phyloP scores from a whole-genome alignment of 2,888 invertebrate species.

The Pterostichus niger region DNA sequence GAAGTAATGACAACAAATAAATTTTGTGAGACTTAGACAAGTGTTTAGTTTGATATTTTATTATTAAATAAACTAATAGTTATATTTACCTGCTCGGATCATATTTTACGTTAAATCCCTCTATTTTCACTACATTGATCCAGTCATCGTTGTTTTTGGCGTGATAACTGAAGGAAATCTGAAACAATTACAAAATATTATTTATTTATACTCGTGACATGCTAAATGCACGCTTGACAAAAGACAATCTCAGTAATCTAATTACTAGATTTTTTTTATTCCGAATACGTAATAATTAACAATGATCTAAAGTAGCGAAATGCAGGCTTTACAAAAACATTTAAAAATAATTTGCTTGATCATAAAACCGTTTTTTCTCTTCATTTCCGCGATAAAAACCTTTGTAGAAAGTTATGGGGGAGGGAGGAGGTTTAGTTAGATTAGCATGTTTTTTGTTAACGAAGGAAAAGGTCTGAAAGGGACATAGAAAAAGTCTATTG shows the following conservation, averaged over 20 bases:
- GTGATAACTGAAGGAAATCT: conserved; percentile 94
- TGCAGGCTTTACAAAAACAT: neutral
- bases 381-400: conserved; percentile 5
- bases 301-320: neutral
- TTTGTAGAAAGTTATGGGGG: neutral
- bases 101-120: conserved; percentile 88
- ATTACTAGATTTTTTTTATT: no score
- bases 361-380: neutral
- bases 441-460: conserved; percentile 27
- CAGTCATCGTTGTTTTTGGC: conserved; percentile 74
- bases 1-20: no score
- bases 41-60: no score
- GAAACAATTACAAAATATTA: conserved; percentile 72
- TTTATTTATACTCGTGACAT: no score
- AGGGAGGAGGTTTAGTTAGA: neutral
- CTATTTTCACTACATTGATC: conserved; percentile 87
- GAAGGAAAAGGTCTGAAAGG: conserved; percentile 12
- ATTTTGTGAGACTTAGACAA: no score
- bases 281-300: neutral
- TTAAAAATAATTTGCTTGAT: neutral
- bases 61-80: neutral
- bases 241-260: no score
- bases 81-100: conserved; percentile 88
- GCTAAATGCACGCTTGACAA: no score
- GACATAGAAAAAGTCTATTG: neutral